These are phyloP conservation scores for Cuculus canorus DNA, from an alignment of 2,797 vertebrate genomes.

Conservation along the genomic window DNA sequence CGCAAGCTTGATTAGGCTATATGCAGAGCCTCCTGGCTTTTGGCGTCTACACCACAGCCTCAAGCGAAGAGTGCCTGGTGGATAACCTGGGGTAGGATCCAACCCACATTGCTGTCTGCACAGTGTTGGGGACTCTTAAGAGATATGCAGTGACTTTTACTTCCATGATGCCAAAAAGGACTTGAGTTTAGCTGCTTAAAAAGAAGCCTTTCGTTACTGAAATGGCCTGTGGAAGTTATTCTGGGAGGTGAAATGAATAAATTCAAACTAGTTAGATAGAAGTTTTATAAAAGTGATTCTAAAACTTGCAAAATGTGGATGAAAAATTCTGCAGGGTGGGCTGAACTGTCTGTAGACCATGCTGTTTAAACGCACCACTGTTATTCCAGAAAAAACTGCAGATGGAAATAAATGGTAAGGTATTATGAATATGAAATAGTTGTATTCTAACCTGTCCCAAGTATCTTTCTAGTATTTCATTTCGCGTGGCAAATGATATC, in stretches of 20 bases:
- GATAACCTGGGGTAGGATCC: not conserved
- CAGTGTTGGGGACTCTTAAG: not conserved
- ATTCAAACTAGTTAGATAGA: not conserved
- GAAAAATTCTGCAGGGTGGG: not conserved
- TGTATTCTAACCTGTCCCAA: not conserved
- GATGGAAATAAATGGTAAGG: not conserved
- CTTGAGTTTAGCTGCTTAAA: not conserved
- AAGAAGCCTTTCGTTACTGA: not conserved
- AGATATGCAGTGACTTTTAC: not conserved
- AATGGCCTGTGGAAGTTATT: not conserved
- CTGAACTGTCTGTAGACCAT: not conserved
- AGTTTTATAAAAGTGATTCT: not conserved
- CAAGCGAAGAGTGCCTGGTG: not conserved
- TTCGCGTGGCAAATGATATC: not conserved
- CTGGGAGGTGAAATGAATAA: not conserved
- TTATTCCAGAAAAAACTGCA: not conserved
- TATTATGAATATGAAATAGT: not conserved
- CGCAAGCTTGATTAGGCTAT: not conserved
- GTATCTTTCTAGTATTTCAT: not conserved
- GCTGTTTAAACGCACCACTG: not conserved
- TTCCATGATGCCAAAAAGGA: not conserved
- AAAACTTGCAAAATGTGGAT: not conserved
- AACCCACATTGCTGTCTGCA: fast-evolving
- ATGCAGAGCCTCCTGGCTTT: not conserved
- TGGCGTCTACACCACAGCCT: not conserved